These are phyloP conservation scores for Scartelaos histophorus DNA, from an alignment of 2,113 vertebrate genomes.

Conservation along the genomic window DNA sequence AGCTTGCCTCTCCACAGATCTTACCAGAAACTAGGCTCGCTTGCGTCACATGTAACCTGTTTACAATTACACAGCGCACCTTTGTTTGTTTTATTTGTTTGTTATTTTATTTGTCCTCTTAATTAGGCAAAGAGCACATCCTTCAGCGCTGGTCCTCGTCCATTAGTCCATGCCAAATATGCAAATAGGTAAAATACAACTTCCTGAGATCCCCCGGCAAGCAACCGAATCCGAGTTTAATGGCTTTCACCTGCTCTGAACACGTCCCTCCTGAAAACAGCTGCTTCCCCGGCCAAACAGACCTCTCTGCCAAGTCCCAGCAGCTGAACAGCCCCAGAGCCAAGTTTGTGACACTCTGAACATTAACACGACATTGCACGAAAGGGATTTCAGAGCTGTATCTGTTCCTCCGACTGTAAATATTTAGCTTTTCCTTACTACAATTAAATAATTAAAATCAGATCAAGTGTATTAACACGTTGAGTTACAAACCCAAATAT, in stretches of 20 bases:
- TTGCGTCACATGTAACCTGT: no score
- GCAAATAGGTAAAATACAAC: slow-evolving; percentile 2
- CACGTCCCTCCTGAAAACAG: slow-evolving; percentile 20
- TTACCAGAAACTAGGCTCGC: no score
- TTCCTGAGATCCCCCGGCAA: slow-evolving; percentile 13
- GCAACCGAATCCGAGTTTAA: slow-evolving; percentile 7
- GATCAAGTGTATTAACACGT: background rate
- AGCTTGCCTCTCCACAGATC: no score
- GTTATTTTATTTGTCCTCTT: background rate
- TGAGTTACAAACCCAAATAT: background rate
- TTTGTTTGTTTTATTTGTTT: background rate
- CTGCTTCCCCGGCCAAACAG: slow-evolving; percentile 27
- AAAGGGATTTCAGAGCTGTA: background rate
- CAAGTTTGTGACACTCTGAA: background rate
- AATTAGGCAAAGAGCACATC: background rate
- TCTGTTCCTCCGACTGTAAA: background rate
- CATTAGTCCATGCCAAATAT: slow-evolving; percentile 2
- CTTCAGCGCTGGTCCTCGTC: background rate
- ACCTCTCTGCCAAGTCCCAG: slow-evolving; percentile 5
- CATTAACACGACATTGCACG: background rate
- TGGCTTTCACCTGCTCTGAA: slow-evolving; percentile 32
- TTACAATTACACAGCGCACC: no score
- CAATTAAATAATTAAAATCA: background rate
- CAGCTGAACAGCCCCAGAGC: slow-evolving; percentile 6
- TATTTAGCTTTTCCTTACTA: background rate